phyloP scores from a whole-genome alignment of 1,140 invertebrate genomes.

The Eumeta japonica region DNA sequence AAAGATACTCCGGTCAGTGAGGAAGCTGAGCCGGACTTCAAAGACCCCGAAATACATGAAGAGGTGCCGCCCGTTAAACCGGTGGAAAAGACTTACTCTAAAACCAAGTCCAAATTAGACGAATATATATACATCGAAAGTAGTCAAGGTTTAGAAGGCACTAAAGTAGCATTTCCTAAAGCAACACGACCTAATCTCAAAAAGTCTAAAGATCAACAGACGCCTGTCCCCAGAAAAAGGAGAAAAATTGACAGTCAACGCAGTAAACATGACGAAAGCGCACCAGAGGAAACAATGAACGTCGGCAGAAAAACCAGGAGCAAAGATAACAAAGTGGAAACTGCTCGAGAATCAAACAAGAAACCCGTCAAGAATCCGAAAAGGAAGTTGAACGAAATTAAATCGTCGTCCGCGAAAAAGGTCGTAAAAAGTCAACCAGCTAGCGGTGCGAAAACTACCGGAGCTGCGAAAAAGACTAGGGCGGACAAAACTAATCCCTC shows the following conservation, averaged over 20 bases:
- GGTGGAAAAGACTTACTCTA: conserved; percentile 45
- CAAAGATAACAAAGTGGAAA: conserved; percentile 11
- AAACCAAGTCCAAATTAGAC: conserved; percentile 43
- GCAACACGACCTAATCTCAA: conserved; percentile 26
- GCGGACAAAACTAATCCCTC: conserved; percentile 24
- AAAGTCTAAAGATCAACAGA: conserved; percentile 20
- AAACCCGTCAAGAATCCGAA: neutral
- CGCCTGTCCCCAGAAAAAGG: conserved; percentile 36
- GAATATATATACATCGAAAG: conserved; percentile 47
- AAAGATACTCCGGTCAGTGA: conserved; percentile 33
- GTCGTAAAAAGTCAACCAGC: too few species aligned
- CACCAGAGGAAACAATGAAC: conserved; percentile 8
- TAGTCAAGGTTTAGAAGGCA: conserved; percentile 39
- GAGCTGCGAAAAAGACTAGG: too few species aligned
- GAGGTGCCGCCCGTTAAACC: conserved; percentile 42
- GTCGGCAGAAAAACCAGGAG: conserved; percentile 18
- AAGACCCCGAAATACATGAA: conserved; percentile 21
- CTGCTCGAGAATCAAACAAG: neutral
- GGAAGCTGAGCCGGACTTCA: conserved; percentile 21
- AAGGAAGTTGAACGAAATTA: conserved; percentile 16
- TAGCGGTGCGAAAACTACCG: too few species aligned
- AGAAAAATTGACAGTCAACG: conserved; percentile 37
- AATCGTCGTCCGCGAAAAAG: too few species aligned
- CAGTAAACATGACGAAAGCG: too few species aligned
- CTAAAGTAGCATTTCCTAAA: conserved; percentile 38